Evolutionary conservation across 2,113 vertebrate genomes (phyloP).

Genomic region (human): DNA sequence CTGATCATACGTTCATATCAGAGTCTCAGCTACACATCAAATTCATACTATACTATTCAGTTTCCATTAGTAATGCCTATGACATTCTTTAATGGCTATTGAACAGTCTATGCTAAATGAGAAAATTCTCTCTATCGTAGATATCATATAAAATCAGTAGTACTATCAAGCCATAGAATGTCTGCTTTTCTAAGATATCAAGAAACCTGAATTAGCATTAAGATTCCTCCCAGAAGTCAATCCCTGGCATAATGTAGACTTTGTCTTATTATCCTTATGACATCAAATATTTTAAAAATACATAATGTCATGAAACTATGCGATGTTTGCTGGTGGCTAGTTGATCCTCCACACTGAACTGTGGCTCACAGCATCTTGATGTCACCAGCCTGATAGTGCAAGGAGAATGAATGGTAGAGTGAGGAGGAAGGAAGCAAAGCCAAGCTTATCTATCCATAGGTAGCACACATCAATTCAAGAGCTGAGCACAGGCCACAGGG

Average conservation of each 20-base stretch:
- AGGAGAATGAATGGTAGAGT: neutral
- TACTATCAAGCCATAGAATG: neutral
- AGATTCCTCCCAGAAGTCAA: neutral
- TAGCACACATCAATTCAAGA: neutral
- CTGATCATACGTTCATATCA: neutral
- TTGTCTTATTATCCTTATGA: neutral
- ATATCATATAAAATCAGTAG: neutral
- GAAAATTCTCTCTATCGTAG: neutral
- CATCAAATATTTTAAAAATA: neutral
- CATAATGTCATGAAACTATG: neutral
- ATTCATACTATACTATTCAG: neutral
- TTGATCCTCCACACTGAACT: neutral
- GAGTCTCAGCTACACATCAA: neutral
- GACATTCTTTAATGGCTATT: neutral
- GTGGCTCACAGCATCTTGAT: neutral
- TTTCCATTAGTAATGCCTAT: neutral
- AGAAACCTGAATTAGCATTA: neutral
- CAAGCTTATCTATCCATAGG: neutral
- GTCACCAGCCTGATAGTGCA: neutral
- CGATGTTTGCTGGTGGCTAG: neutral
- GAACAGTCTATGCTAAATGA: neutral
- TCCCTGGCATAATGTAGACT: neutral
- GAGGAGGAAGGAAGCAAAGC: no score
- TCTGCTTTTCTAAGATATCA: neutral
- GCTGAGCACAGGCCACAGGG: neutral